Evolutionary conservation across 1,140 invertebrate species (phyloP), one percentile per base, ranked within the genome.

Genomic region (Cephus cinctus): DNA sequence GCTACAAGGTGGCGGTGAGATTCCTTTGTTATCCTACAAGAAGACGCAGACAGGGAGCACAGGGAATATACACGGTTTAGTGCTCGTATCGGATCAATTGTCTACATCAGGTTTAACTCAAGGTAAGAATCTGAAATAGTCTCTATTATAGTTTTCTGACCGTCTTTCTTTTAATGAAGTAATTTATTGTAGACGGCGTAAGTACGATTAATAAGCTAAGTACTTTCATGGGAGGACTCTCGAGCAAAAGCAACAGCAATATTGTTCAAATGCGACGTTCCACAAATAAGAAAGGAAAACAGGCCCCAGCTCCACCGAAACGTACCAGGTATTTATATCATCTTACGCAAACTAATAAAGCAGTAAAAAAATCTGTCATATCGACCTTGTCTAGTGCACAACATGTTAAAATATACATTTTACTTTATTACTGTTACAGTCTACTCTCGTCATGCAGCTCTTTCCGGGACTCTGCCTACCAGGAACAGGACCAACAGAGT

Each of bases 221-320:
- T 52, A 87, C 85, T 14, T 88, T 88, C 66, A 82, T 82, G 57
- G 76, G 79, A 40, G 80, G 80, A 50, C 73, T 73, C 40, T 70
- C 80, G 18, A 78, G 61, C 40, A 73, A 80, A 53, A 83, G 79
- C 48, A 82, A 76, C 34, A 82, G 77, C 41, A 80, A 78, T 43
- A 71, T 81, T 48, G 91, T 94, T 25, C 91, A 93, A 73, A 85
- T 95, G 82, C 80, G 91, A 50, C 78, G 90, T 61, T 88, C 88
- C 22, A 92, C 89, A 36, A 93, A 92, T 71, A 86, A 88, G 52
- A 89, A 89, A 64, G 91, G 91, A 52, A 96, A 95, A 71, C 90
- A 92, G 69, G 92, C 93, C n/a, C 94, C 94, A 18, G 90, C 91
- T 3, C 94, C 94, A 50, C 94, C 94, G 3, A 96, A 96, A 76